phyloP scores from a whole-genome alignment of 2,888 invertebrate genomes.

The Mythimna pallens region DNA sequence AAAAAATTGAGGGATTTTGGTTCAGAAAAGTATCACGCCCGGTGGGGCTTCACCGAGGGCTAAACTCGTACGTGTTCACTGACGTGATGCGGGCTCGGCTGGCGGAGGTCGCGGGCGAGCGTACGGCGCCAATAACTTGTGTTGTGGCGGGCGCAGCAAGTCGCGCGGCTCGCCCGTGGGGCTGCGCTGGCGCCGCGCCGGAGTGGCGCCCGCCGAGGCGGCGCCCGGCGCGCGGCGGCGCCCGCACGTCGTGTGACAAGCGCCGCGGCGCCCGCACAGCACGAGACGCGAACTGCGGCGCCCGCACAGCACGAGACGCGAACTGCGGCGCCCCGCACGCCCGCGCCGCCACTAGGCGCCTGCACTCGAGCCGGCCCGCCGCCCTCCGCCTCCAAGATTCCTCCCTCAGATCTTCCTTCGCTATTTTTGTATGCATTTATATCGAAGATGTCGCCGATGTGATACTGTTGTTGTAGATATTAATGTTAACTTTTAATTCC shows the following conservation, averaged over 20 bases:
- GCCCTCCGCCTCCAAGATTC: conserved; percentile 7
- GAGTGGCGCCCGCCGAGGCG: conserved; percentile 69
- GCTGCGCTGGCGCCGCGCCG: conserved; percentile 82
- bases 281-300: conserved; percentile 42
- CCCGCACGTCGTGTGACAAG: conserved; percentile 41
- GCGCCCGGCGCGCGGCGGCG: conserved; percentile 47
- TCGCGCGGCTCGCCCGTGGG: conserved; percentile 75
- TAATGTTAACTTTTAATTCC: conserved; percentile 65
- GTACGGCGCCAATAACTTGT: conserved; percentile 61
- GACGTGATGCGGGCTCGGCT: neutral
- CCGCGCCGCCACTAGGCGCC: conserved; percentile 12
- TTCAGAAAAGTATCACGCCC: conserved; percentile 25
- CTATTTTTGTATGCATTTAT: conserved; percentile 59
- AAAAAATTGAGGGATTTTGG: neutral
- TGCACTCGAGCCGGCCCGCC: neutral
- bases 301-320: conserved; percentile 40
- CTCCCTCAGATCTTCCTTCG: conserved; percentile 54
- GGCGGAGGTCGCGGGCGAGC: conserved; percentile 34
- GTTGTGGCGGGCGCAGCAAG: conserved; percentile 77
- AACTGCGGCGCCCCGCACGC: conserved; percentile 50
- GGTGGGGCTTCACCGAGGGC: neutral
- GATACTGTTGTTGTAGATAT: conserved; percentile 48
- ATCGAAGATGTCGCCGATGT: conserved; percentile 43
- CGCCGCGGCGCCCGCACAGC: conserved; percentile 56
- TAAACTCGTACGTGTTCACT: neutral